Conservation (phyloP, 1,140 invertebrate genomes). For the Hestina assimilis region DNA sequence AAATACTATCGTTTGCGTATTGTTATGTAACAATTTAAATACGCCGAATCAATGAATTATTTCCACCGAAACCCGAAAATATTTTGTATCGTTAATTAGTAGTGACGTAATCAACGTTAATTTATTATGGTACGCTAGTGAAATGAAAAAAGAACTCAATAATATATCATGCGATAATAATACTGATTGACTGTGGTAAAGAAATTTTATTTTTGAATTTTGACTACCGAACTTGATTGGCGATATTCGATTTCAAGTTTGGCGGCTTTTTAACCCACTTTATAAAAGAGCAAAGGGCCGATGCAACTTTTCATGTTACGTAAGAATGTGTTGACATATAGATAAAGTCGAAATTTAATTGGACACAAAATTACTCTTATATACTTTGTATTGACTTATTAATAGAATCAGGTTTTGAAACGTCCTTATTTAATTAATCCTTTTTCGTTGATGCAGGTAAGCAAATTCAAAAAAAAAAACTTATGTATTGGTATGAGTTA, state of each 20-base stretch:
- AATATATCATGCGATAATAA: constrained; percentile 26
- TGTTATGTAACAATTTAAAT: no score
- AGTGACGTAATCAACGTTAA: constrained; percentile 9
- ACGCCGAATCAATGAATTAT: no score
- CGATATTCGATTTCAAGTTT: constrained; percentile 32
- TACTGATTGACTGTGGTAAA: constrained; percentile 21
- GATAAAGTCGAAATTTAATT: constrained; percentile 30
- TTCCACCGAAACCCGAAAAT: no score
- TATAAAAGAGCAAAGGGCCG: constrained; percentile 30
- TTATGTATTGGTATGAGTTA: constrained; percentile 30
- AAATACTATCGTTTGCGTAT: no score
- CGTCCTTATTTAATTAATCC: not conserved
- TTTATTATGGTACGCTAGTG: constrained; percentile 1
- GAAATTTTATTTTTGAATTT: constrained; percentile 26
- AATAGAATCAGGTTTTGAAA: not conserved
- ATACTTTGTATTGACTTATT: not conserved
- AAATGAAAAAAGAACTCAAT: constrained; percentile 15
- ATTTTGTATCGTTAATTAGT: not conserved
- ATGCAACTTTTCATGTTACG: constrained; percentile 26
- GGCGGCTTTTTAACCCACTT: constrained; percentile 29
- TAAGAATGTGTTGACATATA: constrained; percentile 31
- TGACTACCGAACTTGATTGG: constrained; percentile 29
- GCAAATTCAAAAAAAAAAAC: not conserved
- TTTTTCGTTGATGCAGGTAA: not conserved
- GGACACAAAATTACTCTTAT: constrained; percentile 12